Base-by-base conservation (phyloP, 2,113 vertebrate species). In the Ancistrus triradiatus region DNA sequence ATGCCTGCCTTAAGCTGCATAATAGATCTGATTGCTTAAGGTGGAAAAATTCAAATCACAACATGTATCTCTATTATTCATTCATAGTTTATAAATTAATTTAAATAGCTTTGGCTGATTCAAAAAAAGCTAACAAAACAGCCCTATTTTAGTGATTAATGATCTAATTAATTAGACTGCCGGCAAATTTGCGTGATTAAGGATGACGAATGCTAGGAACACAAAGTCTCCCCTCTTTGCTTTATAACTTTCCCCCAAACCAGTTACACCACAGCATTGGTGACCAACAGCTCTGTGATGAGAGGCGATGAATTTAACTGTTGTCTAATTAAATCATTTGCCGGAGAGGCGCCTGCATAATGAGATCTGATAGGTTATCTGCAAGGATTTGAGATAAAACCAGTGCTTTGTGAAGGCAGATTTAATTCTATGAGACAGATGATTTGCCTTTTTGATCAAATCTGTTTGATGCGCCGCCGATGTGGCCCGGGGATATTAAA, bases 351-450 rank as follows among this genome's bases (percentile, higher is more conserved):
- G 62, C 18, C 47, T 33, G 55, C 47, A 56, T 77, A 77, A 80
- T 80, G 64, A 81, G 76, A 83, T 77, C 73, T 70, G 68, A 79
- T 65, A 69, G 50, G 43, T 53, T 62, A 22, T 61, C 43, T 62
- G 38, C 49, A 57, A 13, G 42, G 42, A 74, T 15, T 21, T 28
- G 59, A 27, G 53, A 63, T 65, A 52, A 69, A 68, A 72, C 42
- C 28, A 21, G 38, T n/a, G 68, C 50, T 59, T 44, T 47, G 25
- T 57, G 28, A 14, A 49, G 14, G 14, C 21, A 55, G 56, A 62
- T 72, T 57, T 55, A 3, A 44, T 47, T 47, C 27, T 66, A 57
- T 27, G 15, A 42, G 7, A 9, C 46, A 24, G 22, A 22, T 38
- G 50, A 58, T 58, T 40, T 66, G 21, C 52, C 22, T 49, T 27